A percentile compares a stretch with the other conserved stretches of the same genome.
Conservation (phyloP, 2,888 invertebrate species). For the Agrypnus murinus region DNA sequence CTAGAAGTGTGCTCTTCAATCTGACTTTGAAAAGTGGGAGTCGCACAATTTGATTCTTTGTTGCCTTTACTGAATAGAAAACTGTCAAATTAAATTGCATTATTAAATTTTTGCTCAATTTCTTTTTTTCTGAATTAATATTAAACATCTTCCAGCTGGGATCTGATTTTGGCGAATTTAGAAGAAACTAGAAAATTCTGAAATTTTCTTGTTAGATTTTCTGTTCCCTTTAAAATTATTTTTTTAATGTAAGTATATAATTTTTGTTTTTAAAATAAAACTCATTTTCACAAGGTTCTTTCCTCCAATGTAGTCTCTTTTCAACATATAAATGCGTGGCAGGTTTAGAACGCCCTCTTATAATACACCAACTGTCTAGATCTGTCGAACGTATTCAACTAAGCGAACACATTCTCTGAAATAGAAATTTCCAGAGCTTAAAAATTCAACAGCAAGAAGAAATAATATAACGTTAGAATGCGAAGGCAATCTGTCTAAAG, state of each 20-base stretch:
- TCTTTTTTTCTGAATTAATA: not conserved
- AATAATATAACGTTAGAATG: not conserved
- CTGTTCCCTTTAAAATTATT: too few relatives aligned
- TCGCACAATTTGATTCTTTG: constrained; percentile 16
- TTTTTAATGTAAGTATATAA: too few relatives aligned
- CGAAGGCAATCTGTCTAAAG: not conserved
- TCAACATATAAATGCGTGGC: not conserved
- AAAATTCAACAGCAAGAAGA: not conserved
- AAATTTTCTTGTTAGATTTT: too few relatives aligned
- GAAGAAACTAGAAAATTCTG: not conserved
- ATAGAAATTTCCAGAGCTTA: not conserved
- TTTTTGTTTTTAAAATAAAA: constrained; percentile 7
- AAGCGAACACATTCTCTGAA: not conserved
- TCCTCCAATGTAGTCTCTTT: too few relatives aligned
- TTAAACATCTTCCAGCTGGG: not conserved
- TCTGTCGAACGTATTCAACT: not conserved
- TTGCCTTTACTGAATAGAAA: constrained; percentile 11
- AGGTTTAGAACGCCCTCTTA: not conserved
- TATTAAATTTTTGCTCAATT: constrained; percentile 11
- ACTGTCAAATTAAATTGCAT: not conserved
- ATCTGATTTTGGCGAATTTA: not conserved
- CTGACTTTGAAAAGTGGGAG: constrained; percentile 25
- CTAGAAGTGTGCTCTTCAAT: constrained; percentile 25
- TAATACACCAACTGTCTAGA: not conserved
- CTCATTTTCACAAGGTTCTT: not conserved